These are phyloP conservation scores for Cosmia trapezina DNA, from an alignment of 2,888 invertebrate species.

Conservation along the genomic window DNA sequence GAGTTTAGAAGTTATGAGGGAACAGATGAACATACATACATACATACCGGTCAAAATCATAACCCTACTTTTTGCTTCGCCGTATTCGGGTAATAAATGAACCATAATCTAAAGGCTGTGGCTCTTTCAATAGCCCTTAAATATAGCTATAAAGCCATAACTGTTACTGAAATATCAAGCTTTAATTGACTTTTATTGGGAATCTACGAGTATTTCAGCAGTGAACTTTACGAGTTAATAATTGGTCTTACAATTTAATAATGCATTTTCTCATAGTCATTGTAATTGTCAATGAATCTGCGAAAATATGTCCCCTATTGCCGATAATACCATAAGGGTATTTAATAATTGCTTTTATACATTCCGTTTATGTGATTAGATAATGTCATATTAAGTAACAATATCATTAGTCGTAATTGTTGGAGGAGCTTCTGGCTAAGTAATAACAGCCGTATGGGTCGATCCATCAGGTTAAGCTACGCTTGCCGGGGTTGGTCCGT, in stretches of 20 bases:
- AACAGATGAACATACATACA: too few species aligned
- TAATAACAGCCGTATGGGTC: too few species aligned
- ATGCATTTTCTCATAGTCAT: constrained; percentile 32
- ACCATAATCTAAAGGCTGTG: neutral
- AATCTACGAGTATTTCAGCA: constrained; percentile 38
- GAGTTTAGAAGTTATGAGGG: too few species aligned
- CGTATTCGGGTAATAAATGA: too few species aligned
- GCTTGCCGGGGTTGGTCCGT: too few species aligned
- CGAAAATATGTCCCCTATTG: constrained; percentile 9
- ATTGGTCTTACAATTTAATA: constrained; percentile 25
- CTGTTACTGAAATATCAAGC: constrained; percentile 26
- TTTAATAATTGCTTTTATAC: constrained; percentile 29
- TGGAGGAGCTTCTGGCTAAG: too few species aligned
- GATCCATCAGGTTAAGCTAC: too few species aligned
- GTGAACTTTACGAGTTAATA: constrained; percentile 33
- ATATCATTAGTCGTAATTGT: neutral
- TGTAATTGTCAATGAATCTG: neutral
- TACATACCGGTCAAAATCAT: too few species aligned
- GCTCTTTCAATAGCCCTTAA: neutral
- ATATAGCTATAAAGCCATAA: neutral
- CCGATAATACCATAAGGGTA: constrained; percentile 24
- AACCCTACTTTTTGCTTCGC: too few species aligned
- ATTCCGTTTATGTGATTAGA: constrained; percentile 19
- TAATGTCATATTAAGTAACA: constrained; percentile 18
- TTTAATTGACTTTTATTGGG: constrained; percentile 39